Percentiles rank a stretch among this genome's conserved stretches.
These are phyloP conservation scores for Apostichopus leukothele DNA, from an alignment of 53 echinoderm and acorn worm species.

Conservation along the genomic window DNA sequence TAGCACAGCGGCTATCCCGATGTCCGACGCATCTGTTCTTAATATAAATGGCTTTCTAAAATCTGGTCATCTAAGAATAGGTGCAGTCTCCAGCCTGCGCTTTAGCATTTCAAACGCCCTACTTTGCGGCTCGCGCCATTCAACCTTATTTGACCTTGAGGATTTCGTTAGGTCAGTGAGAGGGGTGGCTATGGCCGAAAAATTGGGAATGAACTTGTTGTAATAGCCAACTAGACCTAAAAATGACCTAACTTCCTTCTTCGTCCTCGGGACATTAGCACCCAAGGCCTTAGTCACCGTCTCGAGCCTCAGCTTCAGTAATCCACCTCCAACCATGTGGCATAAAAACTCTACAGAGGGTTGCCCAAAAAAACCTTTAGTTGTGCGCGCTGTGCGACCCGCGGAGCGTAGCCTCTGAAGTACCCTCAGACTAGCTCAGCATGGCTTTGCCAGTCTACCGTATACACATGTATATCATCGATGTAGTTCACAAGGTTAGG, in stretches of 20 bases:
- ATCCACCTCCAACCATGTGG: constrained; percentile 52
- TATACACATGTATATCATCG: constrained; percentile 48
- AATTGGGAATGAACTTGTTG: constrained; percentile 45
- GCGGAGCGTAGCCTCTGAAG: constrained; percentile 43
- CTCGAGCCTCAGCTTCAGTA: constrained; percentile 38
- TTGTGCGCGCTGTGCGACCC: constrained; percentile 59
- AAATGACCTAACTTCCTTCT: constrained; percentile 42
- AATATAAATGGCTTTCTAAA: constrained; percentile 1
- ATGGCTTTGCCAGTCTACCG: constrained; percentile 60
- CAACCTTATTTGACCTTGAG: constrained; percentile 11
- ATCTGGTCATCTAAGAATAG: constrained; percentile 42
- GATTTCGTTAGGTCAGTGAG: constrained; percentile 44
- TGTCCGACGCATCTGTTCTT: constrained; percentile 37
- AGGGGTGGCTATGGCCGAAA: constrained; percentile 42
- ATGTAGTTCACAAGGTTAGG: constrained; percentile 56
- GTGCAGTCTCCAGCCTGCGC: background rate
- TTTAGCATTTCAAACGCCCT: background rate
- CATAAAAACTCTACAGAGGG: constrained; percentile 54
- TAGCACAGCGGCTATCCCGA: constrained; percentile 40
- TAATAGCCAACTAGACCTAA: constrained; percentile 47
- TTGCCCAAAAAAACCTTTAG: constrained; percentile 56
- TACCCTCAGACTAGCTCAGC: constrained; percentile 28
- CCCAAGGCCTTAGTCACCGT: constrained; percentile 2
- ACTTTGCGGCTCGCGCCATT: constrained; percentile 42
- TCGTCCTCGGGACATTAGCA: background rate